Evolutionary conservation across 2,113 vertebrate genomes (phyloP).

Genomic region (chimpanzee (Pan troglodytes)): DNA sequence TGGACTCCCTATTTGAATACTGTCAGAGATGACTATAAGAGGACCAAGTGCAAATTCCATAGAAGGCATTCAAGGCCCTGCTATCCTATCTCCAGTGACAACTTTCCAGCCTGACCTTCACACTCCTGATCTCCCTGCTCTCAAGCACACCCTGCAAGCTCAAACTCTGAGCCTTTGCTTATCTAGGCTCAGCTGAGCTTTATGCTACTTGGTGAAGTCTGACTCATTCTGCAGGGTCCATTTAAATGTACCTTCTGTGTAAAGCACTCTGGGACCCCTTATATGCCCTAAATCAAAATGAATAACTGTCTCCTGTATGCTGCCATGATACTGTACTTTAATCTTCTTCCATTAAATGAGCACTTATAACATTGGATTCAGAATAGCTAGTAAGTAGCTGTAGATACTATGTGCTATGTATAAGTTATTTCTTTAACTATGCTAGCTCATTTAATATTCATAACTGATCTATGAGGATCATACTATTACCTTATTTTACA

Average conservation of each 20-base stretch:
- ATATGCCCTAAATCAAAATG: background rate
- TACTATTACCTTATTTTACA: background rate
- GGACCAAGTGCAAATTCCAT: background rate
- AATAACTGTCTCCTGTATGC: background rate
- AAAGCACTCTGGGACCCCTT: background rate
- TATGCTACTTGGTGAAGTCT: background rate
- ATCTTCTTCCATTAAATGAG: background rate
- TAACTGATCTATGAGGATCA: background rate
- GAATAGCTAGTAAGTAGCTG: background rate
- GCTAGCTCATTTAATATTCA: background rate
- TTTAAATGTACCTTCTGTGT: background rate
- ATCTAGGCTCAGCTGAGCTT: background rate
- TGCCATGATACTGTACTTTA: no score
- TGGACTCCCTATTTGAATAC: background rate
- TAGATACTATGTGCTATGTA: background rate
- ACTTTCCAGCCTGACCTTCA: background rate
- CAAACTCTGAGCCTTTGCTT: background rate
- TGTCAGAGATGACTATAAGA: background rate
- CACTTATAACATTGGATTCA: background rate
- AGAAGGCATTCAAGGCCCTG: no score
- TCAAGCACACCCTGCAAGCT: background rate
- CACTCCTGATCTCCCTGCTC: background rate
- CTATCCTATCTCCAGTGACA: background rate
- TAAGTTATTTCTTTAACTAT: background rate
- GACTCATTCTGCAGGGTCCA: background rate